Conservation (phyloP, 2,888 invertebrate species). For the Cryptosula pallasiana region DNA sequence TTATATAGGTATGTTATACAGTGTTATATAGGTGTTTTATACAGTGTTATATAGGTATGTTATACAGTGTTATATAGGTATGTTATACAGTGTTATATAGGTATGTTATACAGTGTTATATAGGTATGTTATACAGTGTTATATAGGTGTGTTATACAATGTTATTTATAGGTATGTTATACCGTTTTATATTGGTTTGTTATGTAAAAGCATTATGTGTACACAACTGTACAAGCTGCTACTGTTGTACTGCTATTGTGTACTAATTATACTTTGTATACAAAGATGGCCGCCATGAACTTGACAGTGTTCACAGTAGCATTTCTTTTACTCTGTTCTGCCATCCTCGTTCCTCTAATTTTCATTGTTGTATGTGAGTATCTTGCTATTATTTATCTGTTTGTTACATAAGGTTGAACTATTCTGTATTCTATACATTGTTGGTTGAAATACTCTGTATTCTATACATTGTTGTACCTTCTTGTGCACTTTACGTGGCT, state of each 20-base stretch:
- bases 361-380: not conserved
- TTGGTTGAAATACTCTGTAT: no score
- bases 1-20: not conserved
- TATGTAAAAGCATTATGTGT: no score
- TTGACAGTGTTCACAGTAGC: not conserved
- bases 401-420: no score
- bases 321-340: not conserved
- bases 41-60: no score
- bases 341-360: not conserved
- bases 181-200: not conserved
- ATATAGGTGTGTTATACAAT: not conserved
- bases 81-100: not conserved
- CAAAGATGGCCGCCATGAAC: no score
- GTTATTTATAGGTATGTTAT: not conserved
- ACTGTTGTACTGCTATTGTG: no score
- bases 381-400: no score
- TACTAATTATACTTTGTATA: no score
- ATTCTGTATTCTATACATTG: no score
- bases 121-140: not conserved
- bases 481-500: no score
- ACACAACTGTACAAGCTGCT: no score
- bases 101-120: not conserved
- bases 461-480: no score
- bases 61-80: not conserved
- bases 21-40: not conserved